These are phyloP conservation scores for Sesamia inferens DNA, from an alignment of 2,888 invertebrate species.

Conservation along the genomic window DNA sequence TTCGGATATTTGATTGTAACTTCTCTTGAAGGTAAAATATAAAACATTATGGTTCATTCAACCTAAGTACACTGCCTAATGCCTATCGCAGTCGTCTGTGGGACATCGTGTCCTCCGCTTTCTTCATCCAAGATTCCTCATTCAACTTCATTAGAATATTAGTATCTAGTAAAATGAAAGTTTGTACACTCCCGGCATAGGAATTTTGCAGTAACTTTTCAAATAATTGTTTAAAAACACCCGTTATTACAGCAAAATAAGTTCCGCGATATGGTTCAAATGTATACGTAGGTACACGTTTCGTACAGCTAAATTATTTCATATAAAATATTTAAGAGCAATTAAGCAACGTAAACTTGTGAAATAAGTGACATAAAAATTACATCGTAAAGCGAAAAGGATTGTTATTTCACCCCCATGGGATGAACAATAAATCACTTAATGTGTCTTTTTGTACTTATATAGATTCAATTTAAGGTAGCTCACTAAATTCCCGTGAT, in stretches of 20 bases:
- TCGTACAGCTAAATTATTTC: neutral
- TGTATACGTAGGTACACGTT: neutral
- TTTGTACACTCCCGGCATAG: neutral
- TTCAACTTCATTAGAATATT: neutral
- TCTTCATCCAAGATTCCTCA: too few species aligned
- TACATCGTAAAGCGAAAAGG: neutral
- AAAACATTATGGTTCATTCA: neutral
- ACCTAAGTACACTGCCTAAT: too few species aligned
- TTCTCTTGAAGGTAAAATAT: neutral
- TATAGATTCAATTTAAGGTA: neutral
- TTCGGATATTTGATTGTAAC: neutral
- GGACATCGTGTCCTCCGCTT: too few species aligned
- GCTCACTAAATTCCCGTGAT: neutral
- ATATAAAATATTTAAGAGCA: neutral
- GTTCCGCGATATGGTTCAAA: neutral
- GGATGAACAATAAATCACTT: neutral
- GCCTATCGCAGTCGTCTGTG: too few species aligned
- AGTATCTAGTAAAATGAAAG: neutral
- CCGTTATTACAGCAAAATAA: neutral
- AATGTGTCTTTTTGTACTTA: neutral
- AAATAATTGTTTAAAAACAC: neutral
- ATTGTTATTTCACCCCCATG: neutral
- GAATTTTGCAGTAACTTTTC: neutral
- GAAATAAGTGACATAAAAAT: neutral
- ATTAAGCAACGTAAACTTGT: neutral